Base-by-base conservation (phyloP, 2,888 invertebrate genomes). In the Noctua janthe region DNA sequence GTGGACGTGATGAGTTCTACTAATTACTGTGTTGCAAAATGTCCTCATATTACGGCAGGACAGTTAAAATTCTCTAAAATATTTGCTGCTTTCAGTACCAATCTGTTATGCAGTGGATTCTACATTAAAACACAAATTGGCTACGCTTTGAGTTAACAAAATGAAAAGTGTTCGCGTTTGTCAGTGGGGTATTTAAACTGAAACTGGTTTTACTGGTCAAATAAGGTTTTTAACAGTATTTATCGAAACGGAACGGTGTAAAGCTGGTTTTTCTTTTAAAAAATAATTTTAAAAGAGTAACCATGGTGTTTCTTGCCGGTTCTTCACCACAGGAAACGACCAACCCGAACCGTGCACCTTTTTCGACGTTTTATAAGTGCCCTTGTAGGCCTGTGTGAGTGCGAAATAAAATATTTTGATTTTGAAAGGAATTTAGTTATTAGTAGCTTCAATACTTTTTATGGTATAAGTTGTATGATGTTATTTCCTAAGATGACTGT, bases 21-120 rank as follows among this genome's bases (percentile, higher is more conserved):
- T 86, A 86, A 84, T 86, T 86, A 74, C 71, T 15, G 43, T 59
- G 78, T 69, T 66, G 43, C 35, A 54, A 69, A 83, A 70, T 64
- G 13, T 71, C n/a, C 49, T 56, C 51, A 64, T 75, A 81, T 81
- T 47, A 47, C 43, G 20, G 39, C 51, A 54, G 72, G 5, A 35
- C 8, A 23, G 29, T 59, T 35, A 47, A 72, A 47, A 64, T 72
- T 66, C 47, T 20, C 17, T 3, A 51, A 64, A 83, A 85, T 64
- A 70, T 70, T 74, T 54, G 5, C 39, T 62, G 62, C 7, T n/a
- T 66, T 70, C 43, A 39, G n/a, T 59, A n/a, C 29, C 13, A 0
- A 43, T 51, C n/a, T 67, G 29, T 49, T 67, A 51, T 70, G 47
- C 49, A 43, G 59, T n/a, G 54, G 29, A 70, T 66, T 82, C n/a